phyloP scores from a whole-genome alignment of 2,113 vertebrate species.

The Guaruba guarouba region DNA sequence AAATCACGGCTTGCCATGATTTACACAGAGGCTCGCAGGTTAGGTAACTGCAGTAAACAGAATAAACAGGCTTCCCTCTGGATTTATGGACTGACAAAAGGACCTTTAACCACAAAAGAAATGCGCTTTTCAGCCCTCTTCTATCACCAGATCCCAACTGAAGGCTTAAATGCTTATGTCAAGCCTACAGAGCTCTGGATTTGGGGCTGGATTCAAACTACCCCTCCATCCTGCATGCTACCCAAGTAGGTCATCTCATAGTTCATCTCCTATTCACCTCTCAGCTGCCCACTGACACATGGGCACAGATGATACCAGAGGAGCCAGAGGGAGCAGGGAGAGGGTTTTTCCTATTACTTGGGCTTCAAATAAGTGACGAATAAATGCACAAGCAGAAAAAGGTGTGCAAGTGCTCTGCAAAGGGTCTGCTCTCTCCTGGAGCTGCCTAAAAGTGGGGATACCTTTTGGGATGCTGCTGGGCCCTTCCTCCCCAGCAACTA shows the following conservation, averaged over 20 bases:
- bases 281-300: neutral
- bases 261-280: neutral
- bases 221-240: neutral
- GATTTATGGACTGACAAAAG: conserved; percentile 76
- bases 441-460: neutral
- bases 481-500: neutral
- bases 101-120: conserved; percentile 68
- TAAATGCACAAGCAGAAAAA: neutral
- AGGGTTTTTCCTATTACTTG: neutral
- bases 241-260: neutral
- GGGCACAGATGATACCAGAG: neutral
- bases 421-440: neutral
- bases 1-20: conserved; percentile 70
- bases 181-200: conserved; percentile 7
- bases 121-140: conserved; percentile 25
- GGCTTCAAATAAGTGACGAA: neutral
- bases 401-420: neutral
- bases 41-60: conserved; percentile 78
- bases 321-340: neutral
- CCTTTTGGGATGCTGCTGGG: neutral
- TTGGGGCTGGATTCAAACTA: conserved; percentile 23
- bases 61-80: conserved; percentile 67
- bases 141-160: conserved; percentile 37
- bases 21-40: conserved; percentile 67
- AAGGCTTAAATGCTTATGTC: conserved; percentile 58